Evolutionary conservation across 92 coral and sea anemone species (phyloP).

Genomic region (Blastomussa wellsi): DNA sequence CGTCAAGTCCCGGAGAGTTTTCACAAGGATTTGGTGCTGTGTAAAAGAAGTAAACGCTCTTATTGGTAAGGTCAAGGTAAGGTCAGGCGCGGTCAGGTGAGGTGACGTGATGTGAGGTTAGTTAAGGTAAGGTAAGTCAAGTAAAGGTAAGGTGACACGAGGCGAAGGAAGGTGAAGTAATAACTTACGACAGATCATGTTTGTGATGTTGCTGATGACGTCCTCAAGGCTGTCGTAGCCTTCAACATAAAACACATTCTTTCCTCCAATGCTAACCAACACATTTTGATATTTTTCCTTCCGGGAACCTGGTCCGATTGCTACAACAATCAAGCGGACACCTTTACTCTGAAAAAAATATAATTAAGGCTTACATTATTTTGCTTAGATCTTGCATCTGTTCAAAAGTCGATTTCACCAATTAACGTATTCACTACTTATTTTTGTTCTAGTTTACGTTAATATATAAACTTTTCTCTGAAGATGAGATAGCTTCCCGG

Average conservation of each 20-base stretch:
- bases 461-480: no score
- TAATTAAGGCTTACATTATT: no score
- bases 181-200: constrained; percentile 19
- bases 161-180: background rate
- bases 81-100: background rate
- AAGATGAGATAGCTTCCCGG: no score
- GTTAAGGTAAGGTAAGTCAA: background rate
- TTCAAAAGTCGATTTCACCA: no score
- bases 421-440: no score
- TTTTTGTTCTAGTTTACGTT: no score
- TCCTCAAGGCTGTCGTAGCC: background rate
- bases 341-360: constrained; percentile 15
- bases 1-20: constrained; percentile 4
- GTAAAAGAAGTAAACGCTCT: background rate
- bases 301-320: constrained; percentile 7
- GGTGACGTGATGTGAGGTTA: no score
- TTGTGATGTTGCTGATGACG: background rate
- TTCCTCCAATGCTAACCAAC: background rate
- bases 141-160: no score
- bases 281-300: background rate
- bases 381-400: no score
- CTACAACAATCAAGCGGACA: constrained; percentile 25
- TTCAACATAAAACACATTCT: background rate
- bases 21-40: constrained; percentile 13
- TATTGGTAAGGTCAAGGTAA: background rate